Base-by-base conservation (phyloP, 2,797 vertebrate species). In the Channallabes apus region DNA sequence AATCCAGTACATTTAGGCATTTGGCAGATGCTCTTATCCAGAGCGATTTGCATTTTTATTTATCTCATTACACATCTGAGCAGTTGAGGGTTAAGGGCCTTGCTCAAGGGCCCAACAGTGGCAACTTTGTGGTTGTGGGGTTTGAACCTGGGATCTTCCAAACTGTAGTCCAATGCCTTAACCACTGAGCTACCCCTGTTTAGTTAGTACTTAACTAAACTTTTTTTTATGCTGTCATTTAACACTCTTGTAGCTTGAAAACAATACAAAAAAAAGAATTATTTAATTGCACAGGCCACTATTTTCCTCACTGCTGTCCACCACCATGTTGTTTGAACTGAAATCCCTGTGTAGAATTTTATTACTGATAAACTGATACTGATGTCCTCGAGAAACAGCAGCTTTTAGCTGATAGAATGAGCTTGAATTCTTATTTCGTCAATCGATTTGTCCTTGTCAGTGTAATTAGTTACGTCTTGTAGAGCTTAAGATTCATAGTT, bases 391-490 rank as follows among this genome's bases (percentile, higher is more conserved):
- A 62, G 32, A 78, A 78, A 78, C 76, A 78, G 76, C n/a, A 29
- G 56, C 72, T 20, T 29, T 7, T 32, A 78, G 29, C 20, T 61
- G 68, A 62, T 80, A 71, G n/a, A 83, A 51, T 5, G 17, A 41
- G 15, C 46, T 4, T 17, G 56, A 24, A 12, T 69, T 80, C 77
- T 69, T 17, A 58, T 77, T 83, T 68, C 46, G 29, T 54, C 77
- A 61, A 80, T 86, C 68, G 82, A 68, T 72, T 82, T 82, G 85
- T 86, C 80, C 58, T 83, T 46, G 59, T 75, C 71, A 24, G 61
- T 24, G 35, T 73, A 83, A 46, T 65, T 76, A 76, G 72, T 76
- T 76, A 22, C 59, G 29, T 41, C 61, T 80, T 54, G 78, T 80
- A 80, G 15, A 29, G 32, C 86, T 69, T 76, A 20, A 71, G 71